These are phyloP conservation scores for Hesperia comma DNA, from an alignment of 2,888 invertebrate genomes.

Conservation along the genomic window DNA sequence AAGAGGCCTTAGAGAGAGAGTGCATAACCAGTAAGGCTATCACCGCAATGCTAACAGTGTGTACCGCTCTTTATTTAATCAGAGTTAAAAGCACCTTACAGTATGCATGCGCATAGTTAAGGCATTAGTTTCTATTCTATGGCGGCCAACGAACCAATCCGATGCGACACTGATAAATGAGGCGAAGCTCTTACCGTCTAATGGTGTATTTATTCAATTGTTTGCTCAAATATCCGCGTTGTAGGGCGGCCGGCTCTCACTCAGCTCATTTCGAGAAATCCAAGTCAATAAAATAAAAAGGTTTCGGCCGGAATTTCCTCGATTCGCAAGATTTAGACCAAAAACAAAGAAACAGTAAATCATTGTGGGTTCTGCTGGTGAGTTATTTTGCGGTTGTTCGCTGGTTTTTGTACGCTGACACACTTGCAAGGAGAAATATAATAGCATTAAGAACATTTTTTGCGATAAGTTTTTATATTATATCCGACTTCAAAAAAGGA, in stretches of 20 bases:
- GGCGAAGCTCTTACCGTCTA: slow-evolving; percentile 10
- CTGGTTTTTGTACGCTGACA: slow-evolving; percentile 7
- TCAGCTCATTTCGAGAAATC: slow-evolving; percentile 30
- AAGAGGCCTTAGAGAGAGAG: no score
- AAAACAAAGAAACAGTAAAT: slow-evolving; percentile 32
- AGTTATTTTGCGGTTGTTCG: slow-evolving; percentile 15
- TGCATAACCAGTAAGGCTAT: no score
- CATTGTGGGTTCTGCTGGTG: slow-evolving; percentile 24
- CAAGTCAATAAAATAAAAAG: slow-evolving; percentile 35
- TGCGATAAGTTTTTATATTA: neutral
- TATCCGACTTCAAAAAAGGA: neutral
- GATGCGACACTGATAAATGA: slow-evolving; percentile 15
- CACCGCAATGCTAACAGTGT: no score
- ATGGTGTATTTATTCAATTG: slow-evolving; percentile 30
- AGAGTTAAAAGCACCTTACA: no score
- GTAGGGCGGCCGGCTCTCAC: slow-evolving; percentile 5
- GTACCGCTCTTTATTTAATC: no score
- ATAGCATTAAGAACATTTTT: neutral
- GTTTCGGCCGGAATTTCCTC: slow-evolving; percentile 16
- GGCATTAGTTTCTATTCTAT: no score
- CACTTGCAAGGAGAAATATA: neutral
- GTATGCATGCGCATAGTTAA: no score
- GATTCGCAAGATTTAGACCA: slow-evolving; percentile 3
- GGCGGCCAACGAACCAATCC: neutral
- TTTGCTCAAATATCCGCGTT: slow-evolving; percentile 28